Evolutionary conservation across 2,888 invertebrate genomes (phyloP).

Genomic region (Sesamia inferens): DNA sequence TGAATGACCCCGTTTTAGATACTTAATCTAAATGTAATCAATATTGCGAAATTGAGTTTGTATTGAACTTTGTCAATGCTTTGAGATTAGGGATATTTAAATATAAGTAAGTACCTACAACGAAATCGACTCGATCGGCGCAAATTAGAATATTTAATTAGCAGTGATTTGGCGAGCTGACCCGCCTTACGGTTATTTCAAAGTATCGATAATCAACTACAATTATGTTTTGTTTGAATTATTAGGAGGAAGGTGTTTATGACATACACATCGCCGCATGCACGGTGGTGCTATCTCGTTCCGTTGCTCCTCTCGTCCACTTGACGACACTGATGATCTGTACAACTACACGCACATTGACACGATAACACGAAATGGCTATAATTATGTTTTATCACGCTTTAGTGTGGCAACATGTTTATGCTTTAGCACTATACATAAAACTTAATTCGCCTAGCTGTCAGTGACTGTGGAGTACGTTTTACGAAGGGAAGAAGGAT

Average conservation of each 20-base stretch:
- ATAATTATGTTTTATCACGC: constrained; percentile 1
- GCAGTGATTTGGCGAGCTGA: neutral
- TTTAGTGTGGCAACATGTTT: too few relatives aligned
- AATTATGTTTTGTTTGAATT: neutral
- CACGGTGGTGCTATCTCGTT: neutral
- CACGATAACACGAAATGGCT: neutral
- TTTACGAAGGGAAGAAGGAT: neutral
- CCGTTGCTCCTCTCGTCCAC: neutral
- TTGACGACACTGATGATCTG: neutral
- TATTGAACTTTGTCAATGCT: neutral
- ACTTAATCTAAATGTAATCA: too few relatives aligned
- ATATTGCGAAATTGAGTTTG: neutral
- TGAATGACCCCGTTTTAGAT: neutral
- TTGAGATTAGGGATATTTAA: neutral
- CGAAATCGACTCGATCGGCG: neutral
- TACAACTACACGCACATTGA: neutral
- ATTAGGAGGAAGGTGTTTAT: too few relatives aligned
- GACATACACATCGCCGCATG: neutral
- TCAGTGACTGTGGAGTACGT: neutral
- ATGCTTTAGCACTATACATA: neutral
- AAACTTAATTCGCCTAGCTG: neutral
- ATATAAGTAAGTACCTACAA: neutral
- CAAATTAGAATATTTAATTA: neutral
- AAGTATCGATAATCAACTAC: neutral
- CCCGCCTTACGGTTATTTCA: neutral